phyloP scores from a whole-genome alignment of 2,113 vertebrate genomes.

The Myotis davidii region DNA sequence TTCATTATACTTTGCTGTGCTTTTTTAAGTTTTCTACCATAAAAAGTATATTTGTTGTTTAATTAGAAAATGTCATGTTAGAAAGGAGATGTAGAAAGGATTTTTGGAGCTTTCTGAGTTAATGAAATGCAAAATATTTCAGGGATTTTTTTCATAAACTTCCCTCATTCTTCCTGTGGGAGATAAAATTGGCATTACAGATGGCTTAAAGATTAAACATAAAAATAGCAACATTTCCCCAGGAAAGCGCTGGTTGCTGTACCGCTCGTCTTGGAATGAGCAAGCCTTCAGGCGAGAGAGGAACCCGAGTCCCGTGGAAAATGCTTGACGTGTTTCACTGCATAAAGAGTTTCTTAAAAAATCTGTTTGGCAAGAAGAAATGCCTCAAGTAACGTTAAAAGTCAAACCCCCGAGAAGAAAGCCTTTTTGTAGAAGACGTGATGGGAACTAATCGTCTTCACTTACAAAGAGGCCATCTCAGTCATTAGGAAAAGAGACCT shows the following conservation, averaged over 20 bases:
- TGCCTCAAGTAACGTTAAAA: neutral
- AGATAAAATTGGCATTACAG: conserved; percentile 57
- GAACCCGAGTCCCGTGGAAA: neutral
- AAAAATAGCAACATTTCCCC: conserved; percentile 29
- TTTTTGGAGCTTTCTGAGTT: neutral
- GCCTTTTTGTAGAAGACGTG: neutral
- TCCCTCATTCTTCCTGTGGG: conserved; percentile 41
- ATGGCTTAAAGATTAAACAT: conserved; percentile 39
- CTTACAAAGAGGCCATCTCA: neutral
- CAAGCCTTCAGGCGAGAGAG: neutral
- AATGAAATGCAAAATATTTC: conserved; percentile 57
- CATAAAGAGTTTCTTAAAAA: neutral
- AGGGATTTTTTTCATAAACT: neutral
- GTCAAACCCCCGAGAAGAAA: neutral
- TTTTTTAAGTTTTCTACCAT: neutral
- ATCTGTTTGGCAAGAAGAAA: neutral
- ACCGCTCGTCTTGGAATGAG: neutral
- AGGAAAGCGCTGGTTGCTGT: conserved; percentile 26
- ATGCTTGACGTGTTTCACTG: neutral
- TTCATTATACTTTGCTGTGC: neutral
- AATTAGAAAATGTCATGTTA: neutral
- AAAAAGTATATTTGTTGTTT: neutral
- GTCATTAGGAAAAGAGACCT: neutral
- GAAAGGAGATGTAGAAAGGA: neutral
- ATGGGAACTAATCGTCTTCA: neutral